phyloP scores from a whole-genome alignment of 2,888 invertebrate genomes.

The Acleris holmiana region DNA sequence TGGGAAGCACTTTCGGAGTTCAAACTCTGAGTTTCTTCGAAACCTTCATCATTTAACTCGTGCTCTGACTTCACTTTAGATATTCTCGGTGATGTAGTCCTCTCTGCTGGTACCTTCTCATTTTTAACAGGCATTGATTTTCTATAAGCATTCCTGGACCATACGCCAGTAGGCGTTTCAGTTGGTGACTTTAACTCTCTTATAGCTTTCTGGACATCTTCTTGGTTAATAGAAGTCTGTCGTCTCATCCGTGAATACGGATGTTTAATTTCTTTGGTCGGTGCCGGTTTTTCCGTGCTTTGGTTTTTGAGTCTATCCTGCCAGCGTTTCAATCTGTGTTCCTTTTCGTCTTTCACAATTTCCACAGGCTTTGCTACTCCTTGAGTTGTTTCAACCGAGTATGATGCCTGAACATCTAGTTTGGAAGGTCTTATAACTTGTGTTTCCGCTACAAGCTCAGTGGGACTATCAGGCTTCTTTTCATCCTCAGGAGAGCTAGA shows the following conservation, averaged over 20 bases:
- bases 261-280: constrained; percentile 74
- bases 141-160: constrained; percentile 80
- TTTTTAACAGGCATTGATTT: constrained; percentile 62
- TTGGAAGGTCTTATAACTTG: constrained; percentile 80
- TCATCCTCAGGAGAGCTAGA: constrained; percentile 84
- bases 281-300: constrained; percentile 70
- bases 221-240: constrained; percentile 88
- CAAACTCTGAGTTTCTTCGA: constrained; percentile 94
- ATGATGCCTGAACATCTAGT: constrained; percentile 80
- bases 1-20: constrained; percentile 94
- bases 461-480: constrained; percentile 70
- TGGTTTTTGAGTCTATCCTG: constrained; percentile 87
- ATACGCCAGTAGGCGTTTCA: constrained; percentile 85
- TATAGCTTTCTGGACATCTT: constrained; percentile 88
- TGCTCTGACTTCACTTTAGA: constrained; percentile 85
- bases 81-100: constrained; percentile 75
- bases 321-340: constrained; percentile 87
- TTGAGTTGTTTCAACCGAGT: constrained; percentile 69
- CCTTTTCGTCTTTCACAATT: constrained; percentile 80
- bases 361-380: constrained; percentile 69
- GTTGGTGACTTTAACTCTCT: constrained; percentile 86
- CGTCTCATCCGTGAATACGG: constrained; percentile 83
- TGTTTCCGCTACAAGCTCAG: constrained; percentile 81
- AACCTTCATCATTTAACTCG: constrained; percentile 94
- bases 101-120: constrained; percentile 59